Percentiles rank a stretch among this genome's conserved stretches.
Evolutionary conservation across 2,797 vertebrate genomes (phyloP).

Genomic region (Semotilus atromaculatus): DNA sequence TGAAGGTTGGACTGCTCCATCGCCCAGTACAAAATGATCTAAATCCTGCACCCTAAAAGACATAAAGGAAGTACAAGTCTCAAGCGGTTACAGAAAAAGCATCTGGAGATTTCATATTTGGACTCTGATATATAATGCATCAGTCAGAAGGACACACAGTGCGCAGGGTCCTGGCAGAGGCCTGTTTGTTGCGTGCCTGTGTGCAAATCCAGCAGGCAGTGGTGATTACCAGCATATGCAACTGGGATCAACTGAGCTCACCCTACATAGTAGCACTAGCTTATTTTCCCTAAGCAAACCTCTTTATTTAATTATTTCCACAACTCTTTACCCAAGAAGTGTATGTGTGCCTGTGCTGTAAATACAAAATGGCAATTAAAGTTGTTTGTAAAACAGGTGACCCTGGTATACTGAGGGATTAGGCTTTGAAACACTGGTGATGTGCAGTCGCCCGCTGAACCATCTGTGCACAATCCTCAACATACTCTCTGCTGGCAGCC

Average conservation of each 20-base stretch:
- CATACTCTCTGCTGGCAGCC: conserved; percentile 29
- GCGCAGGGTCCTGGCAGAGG: conserved; percentile 73
- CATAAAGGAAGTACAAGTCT: conserved; percentile 60
- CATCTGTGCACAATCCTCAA: conserved; percentile 56
- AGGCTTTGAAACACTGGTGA: conserved; percentile 54
- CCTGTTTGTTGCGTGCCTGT: conserved; percentile 76
- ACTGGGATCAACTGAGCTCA: conserved; percentile 74
- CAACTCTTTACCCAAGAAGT: conserved; percentile 65
- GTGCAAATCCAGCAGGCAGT: conserved; percentile 77
- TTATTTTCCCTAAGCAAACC: conserved; percentile 74
- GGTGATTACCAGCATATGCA: conserved; percentile 77
- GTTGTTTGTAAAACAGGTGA: conserved; percentile 61
- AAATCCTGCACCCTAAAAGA: conserved; percentile 66
- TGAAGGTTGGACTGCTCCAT: not conserved
- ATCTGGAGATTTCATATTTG: conserved; percentile 61
- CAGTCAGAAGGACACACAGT: conserved; percentile 71
- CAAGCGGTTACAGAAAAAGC: conserved; percentile 22
- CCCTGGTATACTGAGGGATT: conserved; percentile 52
- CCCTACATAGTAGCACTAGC: conserved; percentile 64
- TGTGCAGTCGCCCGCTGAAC: conserved; percentile 50
- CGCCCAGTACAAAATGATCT: not conserved
- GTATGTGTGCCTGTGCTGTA: conserved; percentile 65
- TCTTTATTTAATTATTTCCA: conserved; percentile 72
- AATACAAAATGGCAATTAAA: conserved; percentile 63
- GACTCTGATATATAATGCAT: conserved; percentile 66